Base-by-base conservation (phyloP, 92 coral and sea anemone genomes). In the Diadumene lineata region DNA sequence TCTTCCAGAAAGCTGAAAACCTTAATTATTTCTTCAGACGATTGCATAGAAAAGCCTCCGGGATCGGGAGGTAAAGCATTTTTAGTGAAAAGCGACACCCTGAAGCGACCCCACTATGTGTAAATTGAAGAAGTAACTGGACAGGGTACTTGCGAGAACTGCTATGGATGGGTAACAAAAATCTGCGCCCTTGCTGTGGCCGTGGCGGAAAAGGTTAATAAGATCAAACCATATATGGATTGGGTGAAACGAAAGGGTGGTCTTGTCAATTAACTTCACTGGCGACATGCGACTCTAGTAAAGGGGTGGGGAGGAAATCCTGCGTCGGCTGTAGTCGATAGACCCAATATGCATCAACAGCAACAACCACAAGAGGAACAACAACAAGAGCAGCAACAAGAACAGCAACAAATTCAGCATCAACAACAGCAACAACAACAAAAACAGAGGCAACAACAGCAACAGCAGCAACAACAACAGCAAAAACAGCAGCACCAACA, bases 281-380 rank as follows among this genome's bases (percentile, higher is more conserved):
- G 6, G 72, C 68, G n/a, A 82, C 87, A 11, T 69, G 23, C 65
- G 73, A 70, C 60, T 28, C 65, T 6, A 43, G 43, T 26, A 61
- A 48, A 63, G 80, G 75, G 11, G 79, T 80, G 31, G 85, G 85
- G 19, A 76, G 71, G 53, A 82, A 82, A 50, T n/a, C n/a, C n/a
- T n/a, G n/a, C n/a, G n/a, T n/a, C n/a, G n/a, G n/a, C n/a, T n/a
- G n/a, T n/a, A n/a, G n/a, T n/a, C n/a, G n/a, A n/a, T n/a, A n/a
- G n/a, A n/a, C n/a, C n/a, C n/a, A n/a, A n/a, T n/a, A n/a, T n/a
- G n/a, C n/a, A n/a, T n/a, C n/a, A n/a, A n/a, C n/a, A n/a, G n/a
- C n/a, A n/a, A n/a, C n/a, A n/a, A n/a, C n/a, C n/a, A n/a, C n/a
- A n/a, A n/a, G n/a, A n/a, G n/a, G n/a, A n/a, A n/a, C n/a, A n/a